Evolutionary conservation across 2,113 vertebrate genomes (phyloP), one percentile per base, ranked within the genome.

Genomic region (Megaceryle torquata): DNA sequence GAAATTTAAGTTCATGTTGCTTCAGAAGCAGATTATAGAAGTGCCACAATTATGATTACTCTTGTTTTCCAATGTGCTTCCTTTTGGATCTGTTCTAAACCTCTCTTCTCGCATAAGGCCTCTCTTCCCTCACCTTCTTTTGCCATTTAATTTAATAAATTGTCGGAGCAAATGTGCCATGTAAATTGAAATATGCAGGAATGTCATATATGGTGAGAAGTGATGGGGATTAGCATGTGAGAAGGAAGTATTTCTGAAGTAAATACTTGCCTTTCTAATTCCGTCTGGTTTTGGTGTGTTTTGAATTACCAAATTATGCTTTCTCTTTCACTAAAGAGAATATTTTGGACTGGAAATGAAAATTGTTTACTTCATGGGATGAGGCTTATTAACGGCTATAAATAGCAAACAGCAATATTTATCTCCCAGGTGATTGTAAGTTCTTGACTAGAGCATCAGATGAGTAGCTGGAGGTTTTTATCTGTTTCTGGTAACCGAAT

Each of bases 61-160:
- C 80, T 51, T 87, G 39, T 67, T 53, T 79, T 61, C 61, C 53
- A 46, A 9, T 44, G n/a, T 71, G 31, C 56, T 85, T 75, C 70
- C 48, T 92, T 80, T 91, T 57, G 13, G 25, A 67, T 95, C 71
- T 90, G 6, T 84, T 89, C 93, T 95, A 95, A 88, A 93, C 69
- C 82, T 54, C 59, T 88, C 43, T 89, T 92, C 80, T 74, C 80
- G 79, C 86, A 44, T 65, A 89, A 91, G 71, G 2, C 4, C 20
- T 63, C 69, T 81, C 48, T 81, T 63, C 31, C 48, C 43, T 35
- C 70, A 82, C 79, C 80, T 69, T 93, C 80, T 95, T 91, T 96
- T 86, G 69, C 67, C 43, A 86, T 92, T 96, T 94, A 92, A 93
- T 93, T 95, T 93, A 95, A 86, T 94, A 97, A 97, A 89, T 81